Evolutionary conservation across 2,888 invertebrate species (phyloP).

Genomic region (Caenorhabditis angaria): DNA sequence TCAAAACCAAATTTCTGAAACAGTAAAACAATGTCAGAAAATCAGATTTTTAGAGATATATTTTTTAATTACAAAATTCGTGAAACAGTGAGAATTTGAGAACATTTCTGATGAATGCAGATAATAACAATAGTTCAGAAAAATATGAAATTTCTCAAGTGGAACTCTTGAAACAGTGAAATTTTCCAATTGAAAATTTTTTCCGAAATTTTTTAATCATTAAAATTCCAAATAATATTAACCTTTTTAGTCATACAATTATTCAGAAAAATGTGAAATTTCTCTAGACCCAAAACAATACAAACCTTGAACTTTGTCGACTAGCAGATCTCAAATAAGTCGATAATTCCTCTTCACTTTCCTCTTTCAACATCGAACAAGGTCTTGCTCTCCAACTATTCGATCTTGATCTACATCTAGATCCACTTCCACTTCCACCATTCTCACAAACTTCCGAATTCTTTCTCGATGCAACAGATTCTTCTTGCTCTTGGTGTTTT

Average conservation of each 20-base stretch:
- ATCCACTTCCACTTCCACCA: background rate
- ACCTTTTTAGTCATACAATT: too few species aligned
- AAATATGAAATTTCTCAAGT: too few species aligned
- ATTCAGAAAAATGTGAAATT: background rate
- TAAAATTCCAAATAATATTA: too few species aligned
- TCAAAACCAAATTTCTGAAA: too few species aligned
- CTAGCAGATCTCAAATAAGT: slow-evolving; percentile 70
- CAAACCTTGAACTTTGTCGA: slow-evolving; percentile 69
- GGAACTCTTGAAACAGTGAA: too few species aligned
- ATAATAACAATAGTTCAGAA: too few species aligned
- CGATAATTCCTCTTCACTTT: slow-evolving; percentile 82
- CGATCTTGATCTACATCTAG: slow-evolving; percentile 59
- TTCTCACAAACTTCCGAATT: background rate
- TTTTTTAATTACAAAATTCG: background rate
- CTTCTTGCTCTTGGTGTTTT: slow-evolving; percentile 25
- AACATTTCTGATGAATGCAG: too few species aligned
- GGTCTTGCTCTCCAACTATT: slow-evolving; percentile 68
- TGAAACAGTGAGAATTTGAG: too few species aligned
- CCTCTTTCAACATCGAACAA: slow-evolving; percentile 77
- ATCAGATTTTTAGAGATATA: background rate
- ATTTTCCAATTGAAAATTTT: too few species aligned
- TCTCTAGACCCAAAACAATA: background rate
- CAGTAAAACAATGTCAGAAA: background rate
- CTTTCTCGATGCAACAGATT: background rate
- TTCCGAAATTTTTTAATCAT: too few species aligned